Evolutionary conservation across 1,140 invertebrate genomes (phyloP).

Genomic region (Meloidogyne floridensis): DNA sequence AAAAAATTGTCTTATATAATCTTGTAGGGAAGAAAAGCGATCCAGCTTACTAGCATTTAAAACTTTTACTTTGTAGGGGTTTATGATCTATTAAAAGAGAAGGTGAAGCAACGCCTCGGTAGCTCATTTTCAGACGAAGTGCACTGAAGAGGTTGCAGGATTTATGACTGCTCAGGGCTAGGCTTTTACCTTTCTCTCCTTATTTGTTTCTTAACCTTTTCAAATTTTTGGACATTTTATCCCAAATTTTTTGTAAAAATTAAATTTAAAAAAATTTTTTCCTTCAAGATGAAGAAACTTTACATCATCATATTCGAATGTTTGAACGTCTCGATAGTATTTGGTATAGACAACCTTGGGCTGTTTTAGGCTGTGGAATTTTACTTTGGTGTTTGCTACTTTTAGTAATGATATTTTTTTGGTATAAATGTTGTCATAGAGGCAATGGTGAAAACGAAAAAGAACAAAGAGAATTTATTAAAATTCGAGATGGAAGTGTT

Average conservation of each 20-base stretch:
- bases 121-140: no score
- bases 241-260: background rate
- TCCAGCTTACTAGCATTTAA: no score
- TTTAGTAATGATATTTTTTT: slow-evolving; percentile 37
- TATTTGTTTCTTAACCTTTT: no score
- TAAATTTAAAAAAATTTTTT: slow-evolving; percentile 33
- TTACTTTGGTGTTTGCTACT: slow-evolving; percentile 42
- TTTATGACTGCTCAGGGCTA: no score
- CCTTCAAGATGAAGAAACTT: slow-evolving; percentile 48
- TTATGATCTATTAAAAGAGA: no score
- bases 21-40: no score
- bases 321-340: slow-evolving; percentile 21
- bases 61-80: no score
- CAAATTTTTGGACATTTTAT: slow-evolving; percentile 22
- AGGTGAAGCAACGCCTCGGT: no score
- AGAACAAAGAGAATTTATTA: slow-evolving; percentile 54
- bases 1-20: no score
- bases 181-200: no score
- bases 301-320: slow-evolving; percentile 45
- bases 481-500: slow-evolving; percentile 62
- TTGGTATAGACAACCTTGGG: slow-evolving; percentile 29
- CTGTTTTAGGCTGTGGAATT: slow-evolving; percentile 32
- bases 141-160: no score
- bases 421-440: slow-evolving; percentile 37
- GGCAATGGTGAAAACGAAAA: slow-evolving; percentile 20